Evolutionary conservation across 2,888 invertebrate species (phyloP).

Genomic region (Chloroclysta siterata): DNA sequence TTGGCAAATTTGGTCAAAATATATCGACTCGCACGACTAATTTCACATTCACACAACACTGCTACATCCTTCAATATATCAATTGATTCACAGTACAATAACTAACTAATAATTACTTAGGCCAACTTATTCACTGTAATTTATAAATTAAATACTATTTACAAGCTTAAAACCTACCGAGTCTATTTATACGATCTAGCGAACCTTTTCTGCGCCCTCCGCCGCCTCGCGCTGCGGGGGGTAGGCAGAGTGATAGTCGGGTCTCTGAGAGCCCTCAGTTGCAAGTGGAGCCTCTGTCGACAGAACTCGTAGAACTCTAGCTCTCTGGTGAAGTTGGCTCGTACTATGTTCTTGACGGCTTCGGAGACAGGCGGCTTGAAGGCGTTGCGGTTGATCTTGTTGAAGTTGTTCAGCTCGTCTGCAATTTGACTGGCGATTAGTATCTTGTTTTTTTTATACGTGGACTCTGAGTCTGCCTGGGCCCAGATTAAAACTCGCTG

Average conservation of each 20-base stretch:
- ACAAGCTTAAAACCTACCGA: conserved; percentile 27
- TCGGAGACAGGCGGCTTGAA: conserved; percentile 95
- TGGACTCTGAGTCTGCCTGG: too few species aligned
- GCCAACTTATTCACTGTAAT: background rate
- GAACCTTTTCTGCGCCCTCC: conserved; percentile 49
- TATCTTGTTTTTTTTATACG: background rate
- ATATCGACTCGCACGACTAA: background rate
- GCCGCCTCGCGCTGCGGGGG: conserved; percentile 51
- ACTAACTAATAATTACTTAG: conserved; percentile 1
- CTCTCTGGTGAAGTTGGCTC: conserved; percentile 94
- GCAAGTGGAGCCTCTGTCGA: conserved; percentile 92
- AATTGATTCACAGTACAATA: too few species aligned
- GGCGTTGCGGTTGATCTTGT: conserved; percentile 92
- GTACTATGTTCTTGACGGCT: conserved; percentile 92
- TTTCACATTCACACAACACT: background rate
- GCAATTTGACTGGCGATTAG: conserved; percentile 53
- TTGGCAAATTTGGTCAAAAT: conserved; percentile 11
- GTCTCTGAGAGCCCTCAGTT: conserved; percentile 89
- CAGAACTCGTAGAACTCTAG: conserved; percentile 97
- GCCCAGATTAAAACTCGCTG: too few species aligned
- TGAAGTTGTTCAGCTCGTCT: conserved; percentile 91
- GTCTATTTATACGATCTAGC: conserved; percentile 42
- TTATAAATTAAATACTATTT: conserved; percentile 33
- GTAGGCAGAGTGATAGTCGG: conserved; percentile 63
- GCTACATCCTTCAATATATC: background rate